Percentiles rank a stretch among this genome's conserved stretches.
These are phyloP conservation scores for Odocoileus hemionus DNA, from an alignment of 2,113 vertebrate species.

Conservation along the genomic window DNA sequence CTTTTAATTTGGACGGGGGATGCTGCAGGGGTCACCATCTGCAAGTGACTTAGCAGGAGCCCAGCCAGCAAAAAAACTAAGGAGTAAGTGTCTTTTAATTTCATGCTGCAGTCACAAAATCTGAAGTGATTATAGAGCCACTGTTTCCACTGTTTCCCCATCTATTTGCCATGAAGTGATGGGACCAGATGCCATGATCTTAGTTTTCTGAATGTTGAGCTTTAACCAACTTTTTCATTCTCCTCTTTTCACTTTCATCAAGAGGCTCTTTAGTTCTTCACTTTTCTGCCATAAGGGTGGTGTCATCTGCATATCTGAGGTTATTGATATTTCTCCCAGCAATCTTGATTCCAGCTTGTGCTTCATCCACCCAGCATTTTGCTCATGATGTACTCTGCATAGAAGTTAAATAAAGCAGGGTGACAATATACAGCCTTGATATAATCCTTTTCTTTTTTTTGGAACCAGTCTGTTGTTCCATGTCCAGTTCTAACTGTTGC, in stretches of 20 bases:
- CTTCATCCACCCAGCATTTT: not conserved
- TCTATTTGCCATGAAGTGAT: not conserved
- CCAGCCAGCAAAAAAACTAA: no score
- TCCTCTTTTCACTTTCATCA: not conserved
- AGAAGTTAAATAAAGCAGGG: not conserved
- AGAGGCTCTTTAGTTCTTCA: not conserved
- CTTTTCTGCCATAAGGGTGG: not conserved
- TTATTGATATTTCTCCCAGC: not conserved
- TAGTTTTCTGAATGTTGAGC: not conserved
- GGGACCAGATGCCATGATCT: rapidly evolving
- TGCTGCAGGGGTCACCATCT: no score
- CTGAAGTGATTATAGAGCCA: not conserved
- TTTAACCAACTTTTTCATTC: not conserved
- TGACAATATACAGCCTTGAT: rapidly evolving
- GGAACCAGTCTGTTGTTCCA: not conserved
- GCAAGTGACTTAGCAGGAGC: no score
- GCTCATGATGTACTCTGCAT: rapidly evolving
- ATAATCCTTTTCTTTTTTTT: not conserved
- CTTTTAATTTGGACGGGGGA: no score
- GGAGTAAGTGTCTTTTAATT: not conserved
- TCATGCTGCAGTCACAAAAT: not conserved
- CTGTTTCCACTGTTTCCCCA: not conserved
- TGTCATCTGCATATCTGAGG: not conserved
- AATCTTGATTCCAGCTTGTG: not conserved
- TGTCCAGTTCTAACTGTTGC: no score